These are phyloP conservation scores for Poeciliopsis gracilis DNA, from an alignment of 2,797 vertebrate genomes.

Conservation along the genomic window DNA sequence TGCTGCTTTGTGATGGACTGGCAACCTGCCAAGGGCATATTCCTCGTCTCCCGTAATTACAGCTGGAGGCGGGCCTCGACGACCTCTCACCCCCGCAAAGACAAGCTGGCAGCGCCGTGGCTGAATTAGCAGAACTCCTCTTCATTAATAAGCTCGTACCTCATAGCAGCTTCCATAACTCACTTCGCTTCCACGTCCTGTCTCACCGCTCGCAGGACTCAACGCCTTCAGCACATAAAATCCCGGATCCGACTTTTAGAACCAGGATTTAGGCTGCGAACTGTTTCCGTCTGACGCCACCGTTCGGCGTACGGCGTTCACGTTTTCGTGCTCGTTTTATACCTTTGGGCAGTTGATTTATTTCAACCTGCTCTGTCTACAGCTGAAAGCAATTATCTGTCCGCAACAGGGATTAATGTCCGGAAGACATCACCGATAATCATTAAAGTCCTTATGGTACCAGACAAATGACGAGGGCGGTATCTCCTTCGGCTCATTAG, in stretches of 20 bases:
- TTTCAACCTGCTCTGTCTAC: constrained; percentile 43
- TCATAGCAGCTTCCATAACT: not conserved
- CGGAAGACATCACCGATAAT: constrained; percentile 43
- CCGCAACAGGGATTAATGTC: constrained; percentile 62
- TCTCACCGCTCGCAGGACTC: not conserved
- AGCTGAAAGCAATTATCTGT: constrained; percentile 62
- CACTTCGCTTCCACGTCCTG: not conserved
- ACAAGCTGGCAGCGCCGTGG: not conserved
- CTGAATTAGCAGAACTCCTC: not conserved
- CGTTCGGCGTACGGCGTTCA: not conserved
- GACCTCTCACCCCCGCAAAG: not conserved
- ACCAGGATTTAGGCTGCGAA: not conserved
- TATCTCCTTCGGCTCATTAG: constrained; percentile 36
- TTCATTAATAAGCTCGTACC: not conserved
- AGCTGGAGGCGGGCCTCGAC: not conserved
- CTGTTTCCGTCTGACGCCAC: not conserved
- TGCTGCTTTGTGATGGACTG: not conserved
- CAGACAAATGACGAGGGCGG: constrained; percentile 51
- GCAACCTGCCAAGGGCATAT: not conserved
- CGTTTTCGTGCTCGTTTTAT: constrained; percentile 37
- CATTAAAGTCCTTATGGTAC: constrained; percentile 56
- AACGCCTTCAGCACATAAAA: not conserved
- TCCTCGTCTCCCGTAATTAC: not conserved
- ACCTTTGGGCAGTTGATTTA: constrained; percentile 34
- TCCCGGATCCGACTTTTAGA: not conserved